A percentile compares a stretch with the other conserved stretches of the same genome.
phyloP scores from a whole-genome alignment of 2,797 vertebrate species.

The Urophycis tenuis region DNA sequence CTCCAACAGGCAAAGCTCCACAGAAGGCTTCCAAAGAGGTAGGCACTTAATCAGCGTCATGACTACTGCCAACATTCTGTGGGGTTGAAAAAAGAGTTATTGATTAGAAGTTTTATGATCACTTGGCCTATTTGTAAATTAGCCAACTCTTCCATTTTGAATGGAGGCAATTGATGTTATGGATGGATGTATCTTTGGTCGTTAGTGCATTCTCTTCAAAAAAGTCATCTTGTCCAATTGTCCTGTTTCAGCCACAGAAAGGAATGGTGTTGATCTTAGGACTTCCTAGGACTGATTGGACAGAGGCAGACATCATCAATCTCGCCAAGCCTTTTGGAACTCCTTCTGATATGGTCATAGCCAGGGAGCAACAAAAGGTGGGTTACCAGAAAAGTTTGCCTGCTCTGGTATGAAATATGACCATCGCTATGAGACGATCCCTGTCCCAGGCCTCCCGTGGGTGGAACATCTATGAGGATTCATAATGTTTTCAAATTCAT shows the following conservation, averaged over 20 bases:
- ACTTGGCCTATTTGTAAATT: neutral
- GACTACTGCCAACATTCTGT: neutral
- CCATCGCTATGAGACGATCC: neutral
- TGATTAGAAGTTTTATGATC: neutral
- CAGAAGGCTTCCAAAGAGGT: constrained; percentile 46
- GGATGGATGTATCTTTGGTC: neutral
- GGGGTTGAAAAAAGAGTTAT: neutral
- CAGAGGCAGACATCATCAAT: constrained; percentile 68
- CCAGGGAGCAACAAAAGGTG: constrained; percentile 76
- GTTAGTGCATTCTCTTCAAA: neutral
- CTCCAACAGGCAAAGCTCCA: neutral
- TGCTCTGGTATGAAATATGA: neutral
- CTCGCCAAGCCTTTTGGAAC: constrained; percentile 75
- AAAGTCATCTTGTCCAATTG: neutral
- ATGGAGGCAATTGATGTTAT: neutral
- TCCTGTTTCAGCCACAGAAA: constrained; percentile 28
- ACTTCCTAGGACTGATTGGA: constrained; percentile 70
- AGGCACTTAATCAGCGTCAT: neutral
- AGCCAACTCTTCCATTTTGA: neutral
- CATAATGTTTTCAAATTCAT: too few species aligned
- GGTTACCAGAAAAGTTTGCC: neutral
- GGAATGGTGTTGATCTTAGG: constrained; percentile 73
- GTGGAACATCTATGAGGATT: neutral
- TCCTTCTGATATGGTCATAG: constrained; percentile 68
- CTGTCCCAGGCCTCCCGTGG: neutral